These are phyloP conservation scores for Danionella cerebrum DNA, from an alignment of 2,113 vertebrate genomes.

Conservation along the genomic window DNA sequence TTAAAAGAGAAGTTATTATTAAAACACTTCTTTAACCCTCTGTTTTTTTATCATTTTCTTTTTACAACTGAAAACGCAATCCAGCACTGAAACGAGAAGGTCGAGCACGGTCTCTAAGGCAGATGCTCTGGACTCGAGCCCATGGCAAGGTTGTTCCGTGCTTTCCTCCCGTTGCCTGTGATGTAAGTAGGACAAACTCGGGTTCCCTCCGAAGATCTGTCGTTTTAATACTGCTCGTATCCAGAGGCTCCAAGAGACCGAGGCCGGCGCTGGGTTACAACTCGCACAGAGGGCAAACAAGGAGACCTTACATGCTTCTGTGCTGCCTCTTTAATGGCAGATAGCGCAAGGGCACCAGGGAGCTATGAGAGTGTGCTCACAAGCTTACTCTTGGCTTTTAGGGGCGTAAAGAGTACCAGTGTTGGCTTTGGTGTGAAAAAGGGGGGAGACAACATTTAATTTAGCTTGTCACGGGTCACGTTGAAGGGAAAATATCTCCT, in stretches of 20 bases:
- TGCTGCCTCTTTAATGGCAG: slow-evolving; percentile 5
- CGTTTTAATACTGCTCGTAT: slow-evolving; percentile 19
- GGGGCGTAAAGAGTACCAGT: neutral
- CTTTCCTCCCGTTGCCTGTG: slow-evolving; percentile 13
- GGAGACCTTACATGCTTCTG: neutral
- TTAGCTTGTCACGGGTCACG: slow-evolving; percentile 11
- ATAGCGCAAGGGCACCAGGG: slow-evolving; percentile 23
- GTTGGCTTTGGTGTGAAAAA: slow-evolving; percentile 1
- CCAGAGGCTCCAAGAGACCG: slow-evolving; percentile 12
- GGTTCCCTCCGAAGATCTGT: slow-evolving; percentile 25
- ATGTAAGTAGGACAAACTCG: slow-evolving; percentile 14
- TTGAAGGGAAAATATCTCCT: slow-evolving; percentile 7
- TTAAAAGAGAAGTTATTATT: neutral
- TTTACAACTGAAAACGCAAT: neutral
- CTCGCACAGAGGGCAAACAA: slow-evolving; percentile 23
- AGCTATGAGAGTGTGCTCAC: neutral
- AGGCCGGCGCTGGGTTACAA: slow-evolving; percentile 30
- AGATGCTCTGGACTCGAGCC: slow-evolving; percentile 29
- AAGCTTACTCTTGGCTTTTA: slow-evolving; percentile 1
- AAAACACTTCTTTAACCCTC: neutral
- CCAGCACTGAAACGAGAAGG: slow-evolving; percentile 14
- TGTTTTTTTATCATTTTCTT: neutral
- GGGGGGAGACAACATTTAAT: slow-evolving; percentile 20
- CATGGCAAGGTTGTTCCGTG: slow-evolving; percentile 32
- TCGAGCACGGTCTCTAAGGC: slow-evolving; percentile 8